Percentiles rank a stretch among this genome's conserved stretches.
Evolutionary conservation across 1,140 invertebrate genomes (phyloP).

Genomic region (Musca vetustissima): DNA sequence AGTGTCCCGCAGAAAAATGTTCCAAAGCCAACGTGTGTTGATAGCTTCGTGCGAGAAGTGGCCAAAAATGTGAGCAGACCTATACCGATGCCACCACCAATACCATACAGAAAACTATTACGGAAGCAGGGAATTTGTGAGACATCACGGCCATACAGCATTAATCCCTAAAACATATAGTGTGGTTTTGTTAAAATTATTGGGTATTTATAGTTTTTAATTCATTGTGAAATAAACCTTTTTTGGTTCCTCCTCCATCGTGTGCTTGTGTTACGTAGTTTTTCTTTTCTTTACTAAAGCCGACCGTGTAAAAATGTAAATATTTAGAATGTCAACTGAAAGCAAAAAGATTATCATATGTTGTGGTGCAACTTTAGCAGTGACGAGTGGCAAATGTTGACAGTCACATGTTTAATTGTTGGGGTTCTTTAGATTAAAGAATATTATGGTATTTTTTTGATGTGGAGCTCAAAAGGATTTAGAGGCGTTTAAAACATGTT

Average conservation of each 20-base stretch:
- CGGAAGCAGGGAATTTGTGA: slow-evolving; percentile 66
- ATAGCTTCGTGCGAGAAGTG: slow-evolving; percentile 59
- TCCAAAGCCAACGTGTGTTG: slow-evolving; percentile 59
- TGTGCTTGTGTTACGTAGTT: slow-evolving; percentile 4
- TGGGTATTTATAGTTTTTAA: neutral
- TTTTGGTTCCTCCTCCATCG: slow-evolving; percentile 24
- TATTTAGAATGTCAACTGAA: no score
- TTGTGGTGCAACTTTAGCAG: no score
- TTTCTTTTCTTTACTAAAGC: neutral
- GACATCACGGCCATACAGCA: slow-evolving; percentile 62
- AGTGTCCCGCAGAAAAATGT: slow-evolving; percentile 60
- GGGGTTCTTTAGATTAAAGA: no score
- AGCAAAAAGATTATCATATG: no score
- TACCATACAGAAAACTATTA: slow-evolving; percentile 64
- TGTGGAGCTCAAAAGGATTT: no score
- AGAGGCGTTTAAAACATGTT: no score
- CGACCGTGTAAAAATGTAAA: no score
- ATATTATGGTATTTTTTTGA: no score
- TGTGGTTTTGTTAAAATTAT: neutral
- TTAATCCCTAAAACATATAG: slow-evolving; percentile 34
- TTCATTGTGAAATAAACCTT: slow-evolving; percentile 5
- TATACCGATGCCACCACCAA: slow-evolving; percentile 59
- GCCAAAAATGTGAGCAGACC: slow-evolving; percentile 63
- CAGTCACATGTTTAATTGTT: no score
- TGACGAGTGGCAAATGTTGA: no score